Evolutionary conservation across 1,140 invertebrate species (phyloP), one percentile per base, ranked within the genome.

Genomic region (Nephila pilipes): DNA sequence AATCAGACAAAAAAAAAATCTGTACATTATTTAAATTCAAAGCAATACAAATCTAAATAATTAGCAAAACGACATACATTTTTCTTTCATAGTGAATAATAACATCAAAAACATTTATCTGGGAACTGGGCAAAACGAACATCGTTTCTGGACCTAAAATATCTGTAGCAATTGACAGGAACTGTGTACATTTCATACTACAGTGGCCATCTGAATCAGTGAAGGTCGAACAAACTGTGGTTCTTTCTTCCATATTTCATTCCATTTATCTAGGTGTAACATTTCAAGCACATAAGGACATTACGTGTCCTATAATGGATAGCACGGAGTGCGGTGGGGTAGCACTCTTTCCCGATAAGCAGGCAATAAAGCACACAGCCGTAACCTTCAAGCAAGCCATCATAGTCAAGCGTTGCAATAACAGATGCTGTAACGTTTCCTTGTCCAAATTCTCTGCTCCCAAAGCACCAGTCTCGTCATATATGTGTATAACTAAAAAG

Each of bases 281-380:
- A 88, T 88, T 88, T 88, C 87, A 88, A 88, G 87, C 65, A 65
- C 58, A 91, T 91, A 91, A 91, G 90, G 81, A 69, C 90, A 92
- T 92, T 92, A 92, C 90, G 80, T 32, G 58, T 92, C 38, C 90
- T 55, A 85, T 92, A 92, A 92, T 92, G 90, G 90, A 92, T 92
- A 55, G 90, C 8, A 85, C 14, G 38, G 55, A 22, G 20, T 63
- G 88, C 25, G 58, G 90, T 8, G 20, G 58, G 20, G 57, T 29
- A 81, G 38, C 18, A 85, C 20, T 69, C 90, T 55, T 92, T 83
- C 38, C 90, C 81, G 90, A 92, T 92, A 92, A 92, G 90, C 90
- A 57, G 60, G 90, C 81, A 85, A 92, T 92, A 92, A 92, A 92
- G 90, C 90, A 92, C 58, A 85, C 79, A 69, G 36, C 90, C 79